phyloP scores from a whole-genome alignment of 2,113 vertebrate genomes.

The Uria lomvia region DNA sequence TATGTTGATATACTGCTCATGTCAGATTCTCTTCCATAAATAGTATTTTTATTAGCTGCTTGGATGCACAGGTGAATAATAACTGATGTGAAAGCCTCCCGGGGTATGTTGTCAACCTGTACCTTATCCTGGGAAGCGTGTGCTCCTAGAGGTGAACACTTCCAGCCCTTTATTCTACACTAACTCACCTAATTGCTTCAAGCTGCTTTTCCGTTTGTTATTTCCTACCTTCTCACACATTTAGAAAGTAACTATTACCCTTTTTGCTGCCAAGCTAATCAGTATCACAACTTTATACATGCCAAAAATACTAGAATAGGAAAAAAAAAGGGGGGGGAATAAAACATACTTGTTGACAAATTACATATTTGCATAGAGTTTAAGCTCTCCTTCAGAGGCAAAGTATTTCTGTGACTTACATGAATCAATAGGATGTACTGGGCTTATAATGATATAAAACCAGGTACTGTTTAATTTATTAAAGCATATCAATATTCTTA shows the following conservation, averaged over 20 bases:
- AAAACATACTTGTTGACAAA: background rate
- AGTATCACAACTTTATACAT: background rate
- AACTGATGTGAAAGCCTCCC: background rate
- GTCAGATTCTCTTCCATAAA: background rate
- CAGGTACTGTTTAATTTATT: background rate
- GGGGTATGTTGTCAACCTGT: background rate
- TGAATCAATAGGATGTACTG: background rate
- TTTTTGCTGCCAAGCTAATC: background rate
- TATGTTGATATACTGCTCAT: background rate
- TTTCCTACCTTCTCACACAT: conserved; percentile 14
- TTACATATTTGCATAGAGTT: background rate
- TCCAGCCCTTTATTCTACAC: background rate
- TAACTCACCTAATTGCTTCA: background rate
- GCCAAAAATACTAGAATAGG: background rate
- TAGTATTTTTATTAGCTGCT: background rate
- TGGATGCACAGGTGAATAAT: background rate
- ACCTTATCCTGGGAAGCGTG: background rate
- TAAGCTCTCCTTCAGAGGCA: background rate
- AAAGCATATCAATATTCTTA: background rate
- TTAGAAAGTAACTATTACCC: background rate
- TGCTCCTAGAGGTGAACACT: background rate
- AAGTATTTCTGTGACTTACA: background rate
- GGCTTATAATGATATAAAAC: background rate
- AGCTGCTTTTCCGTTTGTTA: conserved; percentile 14
- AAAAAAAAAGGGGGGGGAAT: background rate